Conservation (phyloP, 2,888 invertebrate species). For the Furcula furcula region DNA sequence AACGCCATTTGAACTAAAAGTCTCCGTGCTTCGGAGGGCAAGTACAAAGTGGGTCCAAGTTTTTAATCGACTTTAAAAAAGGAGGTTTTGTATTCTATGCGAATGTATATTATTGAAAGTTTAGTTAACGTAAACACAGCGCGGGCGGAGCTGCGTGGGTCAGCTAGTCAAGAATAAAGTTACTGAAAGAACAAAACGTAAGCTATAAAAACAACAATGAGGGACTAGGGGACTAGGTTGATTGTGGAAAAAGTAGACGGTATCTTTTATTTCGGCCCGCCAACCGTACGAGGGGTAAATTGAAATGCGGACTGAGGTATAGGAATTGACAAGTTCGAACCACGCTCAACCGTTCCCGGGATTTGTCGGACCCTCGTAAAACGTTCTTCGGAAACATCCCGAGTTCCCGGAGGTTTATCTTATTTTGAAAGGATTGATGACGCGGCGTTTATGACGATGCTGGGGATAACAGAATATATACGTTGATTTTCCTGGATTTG, state of each 20-base stretch:
- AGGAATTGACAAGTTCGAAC: conserved; percentile 55
- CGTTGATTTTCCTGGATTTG: conserved; percentile 39
- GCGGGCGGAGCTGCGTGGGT: no score
- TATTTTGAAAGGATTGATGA: conserved; percentile 50
- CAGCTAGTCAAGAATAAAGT: no score
- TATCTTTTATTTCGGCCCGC: conserved; percentile 50
- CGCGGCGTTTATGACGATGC: conserved; percentile 36
- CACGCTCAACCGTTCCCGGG: conserved; percentile 47
- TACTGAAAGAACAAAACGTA: conserved; percentile 18
- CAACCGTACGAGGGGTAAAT: conserved; percentile 60
- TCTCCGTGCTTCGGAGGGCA: no score
- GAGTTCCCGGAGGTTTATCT: conserved; percentile 50
- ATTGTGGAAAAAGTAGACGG: conserved; percentile 53
- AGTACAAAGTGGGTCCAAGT: no score
- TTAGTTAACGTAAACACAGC: no score
- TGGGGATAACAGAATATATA: conserved; percentile 27
- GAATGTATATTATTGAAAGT: no score
- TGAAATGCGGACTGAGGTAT: conserved; percentile 58
- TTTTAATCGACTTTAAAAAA: no score
- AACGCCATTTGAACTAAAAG: no score
- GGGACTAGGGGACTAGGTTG: conserved; percentile 34
- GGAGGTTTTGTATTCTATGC: no score
- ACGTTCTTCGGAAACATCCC: conserved; percentile 48
- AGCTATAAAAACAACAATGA: conserved; percentile 51
- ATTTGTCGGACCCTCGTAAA: conserved; percentile 69